Conservation (phyloP, 2,797 vertebrate species). For the Manis crassicaudata region DNA sequence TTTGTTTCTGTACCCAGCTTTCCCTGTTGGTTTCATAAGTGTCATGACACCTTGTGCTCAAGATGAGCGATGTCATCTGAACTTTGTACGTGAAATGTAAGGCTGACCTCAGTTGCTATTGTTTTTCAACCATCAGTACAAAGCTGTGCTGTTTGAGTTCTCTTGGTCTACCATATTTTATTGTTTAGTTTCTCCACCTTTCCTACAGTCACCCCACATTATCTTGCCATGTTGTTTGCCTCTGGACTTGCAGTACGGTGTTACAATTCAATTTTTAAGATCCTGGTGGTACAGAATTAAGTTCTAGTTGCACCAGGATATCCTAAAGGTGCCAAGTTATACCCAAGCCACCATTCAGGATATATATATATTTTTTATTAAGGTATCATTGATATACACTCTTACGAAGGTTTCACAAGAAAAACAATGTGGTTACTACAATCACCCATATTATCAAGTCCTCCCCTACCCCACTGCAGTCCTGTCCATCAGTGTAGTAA, state of each 20-base stretch:
- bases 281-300: neutral
- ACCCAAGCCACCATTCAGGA: conserved; percentile 20
- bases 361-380: neutral
- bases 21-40: conserved; percentile 9
- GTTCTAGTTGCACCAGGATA: conserved; percentile 13
- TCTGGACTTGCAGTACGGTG: neutral
- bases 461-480: too few species aligned
- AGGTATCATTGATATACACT: too few species aligned
- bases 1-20: conserved; percentile 15
- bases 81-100: neutral
- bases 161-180: conserved; percentile 40
- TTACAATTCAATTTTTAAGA: conserved; percentile 18
- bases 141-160: conserved; percentile 21
- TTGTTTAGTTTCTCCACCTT: conserved; percentile 20
- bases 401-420: too few species aligned
- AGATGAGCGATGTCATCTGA: neutral
- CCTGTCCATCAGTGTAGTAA: too few species aligned
- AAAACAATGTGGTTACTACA: too few species aligned
- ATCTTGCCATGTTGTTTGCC: neutral
- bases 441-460: too few species aligned
- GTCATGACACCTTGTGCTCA: conserved; percentile 32
- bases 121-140: conserved; percentile 39
- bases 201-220: neutral
- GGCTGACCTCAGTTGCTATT: neutral
- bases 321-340: conserved; percentile 3